Conservation (phyloP, 2,797 vertebrate genomes). For the Cirrhinus mrigala region DNA sequence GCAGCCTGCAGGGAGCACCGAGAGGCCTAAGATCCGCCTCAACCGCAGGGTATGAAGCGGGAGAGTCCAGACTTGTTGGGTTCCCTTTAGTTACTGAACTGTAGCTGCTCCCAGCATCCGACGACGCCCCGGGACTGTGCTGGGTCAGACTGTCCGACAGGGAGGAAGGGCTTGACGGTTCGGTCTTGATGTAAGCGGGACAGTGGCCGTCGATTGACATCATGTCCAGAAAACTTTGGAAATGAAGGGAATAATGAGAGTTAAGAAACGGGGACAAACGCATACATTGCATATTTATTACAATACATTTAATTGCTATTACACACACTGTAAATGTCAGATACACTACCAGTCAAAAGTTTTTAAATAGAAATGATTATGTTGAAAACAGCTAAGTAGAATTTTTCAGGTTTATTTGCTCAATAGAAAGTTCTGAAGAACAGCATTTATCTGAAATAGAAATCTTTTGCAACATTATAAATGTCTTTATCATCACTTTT, state of each 20-base stretch:
- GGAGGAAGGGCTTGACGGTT: constrained; percentile 89
- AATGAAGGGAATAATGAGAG: constrained; percentile 1
- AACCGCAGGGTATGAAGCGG: constrained; percentile 78
- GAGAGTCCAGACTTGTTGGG: constrained; percentile 82
- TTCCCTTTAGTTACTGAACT: constrained; percentile 84
- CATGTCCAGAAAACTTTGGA: constrained; percentile 88
- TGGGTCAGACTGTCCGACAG: constrained; percentile 90
- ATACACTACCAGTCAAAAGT: too few species aligned
- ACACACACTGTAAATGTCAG: background rate
- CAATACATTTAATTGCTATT: background rate
- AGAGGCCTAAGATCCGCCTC: constrained; percentile 78
- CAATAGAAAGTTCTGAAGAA: too few species aligned
- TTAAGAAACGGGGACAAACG: background rate
- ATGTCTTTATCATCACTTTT: too few species aligned
- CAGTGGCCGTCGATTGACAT: constrained; percentile 88
- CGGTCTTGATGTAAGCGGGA: constrained; percentile 90
- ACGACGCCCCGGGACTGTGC: constrained; percentile 88
- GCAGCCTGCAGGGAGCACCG: constrained; percentile 80
- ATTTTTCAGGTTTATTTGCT: too few species aligned
- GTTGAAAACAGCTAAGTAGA: too few species aligned
- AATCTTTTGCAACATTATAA: too few species aligned
- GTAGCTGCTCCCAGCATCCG: constrained; percentile 89
- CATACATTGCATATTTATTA: too few species aligned
- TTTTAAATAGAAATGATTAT: too few species aligned
- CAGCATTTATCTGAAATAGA: too few species aligned